A percentile compares a stretch with the other conserved stretches of the same genome.
These are phyloP conservation scores for Ptychobarbus kaznakovi DNA, from an alignment of 2,797 vertebrate species.

Conservation along the genomic window DNA sequence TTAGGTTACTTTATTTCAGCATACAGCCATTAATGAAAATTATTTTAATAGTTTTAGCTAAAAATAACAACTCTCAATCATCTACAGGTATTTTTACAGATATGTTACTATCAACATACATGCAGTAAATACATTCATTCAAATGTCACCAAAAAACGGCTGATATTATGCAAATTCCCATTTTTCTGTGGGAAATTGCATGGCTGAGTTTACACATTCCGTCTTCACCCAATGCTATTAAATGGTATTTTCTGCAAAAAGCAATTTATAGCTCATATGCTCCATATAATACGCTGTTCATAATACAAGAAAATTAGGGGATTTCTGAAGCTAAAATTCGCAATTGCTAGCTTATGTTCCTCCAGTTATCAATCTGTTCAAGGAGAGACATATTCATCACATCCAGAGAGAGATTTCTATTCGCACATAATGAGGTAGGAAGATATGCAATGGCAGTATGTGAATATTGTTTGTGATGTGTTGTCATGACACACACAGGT, in stretches of 20 bases:
- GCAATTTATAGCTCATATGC: neutral
- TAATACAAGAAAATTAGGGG: neutral
- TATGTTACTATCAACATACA: neutral
- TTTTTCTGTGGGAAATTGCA: neutral
- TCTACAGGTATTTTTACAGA: neutral
- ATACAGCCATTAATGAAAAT: neutral
- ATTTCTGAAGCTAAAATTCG: neutral
- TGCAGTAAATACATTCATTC: neutral
- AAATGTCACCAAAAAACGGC: neutral
- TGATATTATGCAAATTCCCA: neutral
- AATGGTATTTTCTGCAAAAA: neutral
- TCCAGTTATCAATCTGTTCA: neutral
- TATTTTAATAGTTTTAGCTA: neutral
- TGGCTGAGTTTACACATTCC: neutral
- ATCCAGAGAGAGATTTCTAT: neutral
- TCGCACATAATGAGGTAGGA: neutral
- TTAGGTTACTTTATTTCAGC: neutral
- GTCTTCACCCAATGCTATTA: neutral
- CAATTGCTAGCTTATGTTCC: neutral
- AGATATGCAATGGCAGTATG: constrained; percentile 1
- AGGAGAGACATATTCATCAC: neutral
- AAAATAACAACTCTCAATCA: neutral
- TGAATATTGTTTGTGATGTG: constrained; percentile 14
- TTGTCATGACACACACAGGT: constrained; percentile 11
- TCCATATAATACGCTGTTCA: neutral